Percentiles rank a stretch among this genome's conserved stretches.
Evolutionary conservation across 1,140 invertebrate species (phyloP).

Genomic region (Belonocnema kinseyi): DNA sequence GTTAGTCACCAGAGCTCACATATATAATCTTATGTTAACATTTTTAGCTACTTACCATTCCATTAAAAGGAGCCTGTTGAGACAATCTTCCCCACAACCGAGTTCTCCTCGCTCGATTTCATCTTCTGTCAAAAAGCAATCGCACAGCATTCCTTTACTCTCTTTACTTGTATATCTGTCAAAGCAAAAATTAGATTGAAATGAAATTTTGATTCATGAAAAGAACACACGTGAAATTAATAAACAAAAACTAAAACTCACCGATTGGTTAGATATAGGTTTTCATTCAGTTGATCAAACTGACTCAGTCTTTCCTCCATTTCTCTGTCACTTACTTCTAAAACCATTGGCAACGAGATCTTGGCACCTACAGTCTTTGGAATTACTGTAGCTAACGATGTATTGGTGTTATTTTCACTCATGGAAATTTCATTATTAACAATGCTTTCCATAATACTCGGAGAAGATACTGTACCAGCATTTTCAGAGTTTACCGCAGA

Average conservation of each 20-base stretch:
- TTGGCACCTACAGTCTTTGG: constrained; percentile 59
- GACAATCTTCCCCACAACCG: constrained; percentile 96
- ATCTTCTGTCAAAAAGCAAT: constrained; percentile 93
- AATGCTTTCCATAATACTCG: constrained; percentile 38
- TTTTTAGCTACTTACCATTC: constrained; percentile 86
- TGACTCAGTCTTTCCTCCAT: constrained; percentile 84
- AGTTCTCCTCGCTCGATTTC: constrained; percentile 88
- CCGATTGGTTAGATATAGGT: constrained; percentile 88
- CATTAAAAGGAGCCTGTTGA: constrained; percentile 97
- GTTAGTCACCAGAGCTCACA: not conserved
- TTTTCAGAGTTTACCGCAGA: not conserved
- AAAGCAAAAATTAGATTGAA: constrained; percentile 48
- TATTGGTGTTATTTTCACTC: constrained; percentile 38
- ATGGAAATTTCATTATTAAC: constrained; percentile 29
- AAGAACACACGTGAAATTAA: constrained; percentile 14
- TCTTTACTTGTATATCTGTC: constrained; percentile 87
- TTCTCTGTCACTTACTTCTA: constrained; percentile 74
- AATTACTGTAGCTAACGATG: constrained; percentile 32
- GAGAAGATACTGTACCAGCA: not conserved
- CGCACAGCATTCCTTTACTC: constrained; percentile 95
- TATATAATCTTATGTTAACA: no score
- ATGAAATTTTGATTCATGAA: constrained; percentile 5
- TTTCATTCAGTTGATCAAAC: constrained; percentile 89
- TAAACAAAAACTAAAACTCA: constrained; percentile 56
- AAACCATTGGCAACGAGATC: constrained; percentile 63